Evolutionary conservation across 2,797 vertebrate species (phyloP), one percentile per base, ranked within the genome.

Genomic region (Diplodus sargus): DNA sequence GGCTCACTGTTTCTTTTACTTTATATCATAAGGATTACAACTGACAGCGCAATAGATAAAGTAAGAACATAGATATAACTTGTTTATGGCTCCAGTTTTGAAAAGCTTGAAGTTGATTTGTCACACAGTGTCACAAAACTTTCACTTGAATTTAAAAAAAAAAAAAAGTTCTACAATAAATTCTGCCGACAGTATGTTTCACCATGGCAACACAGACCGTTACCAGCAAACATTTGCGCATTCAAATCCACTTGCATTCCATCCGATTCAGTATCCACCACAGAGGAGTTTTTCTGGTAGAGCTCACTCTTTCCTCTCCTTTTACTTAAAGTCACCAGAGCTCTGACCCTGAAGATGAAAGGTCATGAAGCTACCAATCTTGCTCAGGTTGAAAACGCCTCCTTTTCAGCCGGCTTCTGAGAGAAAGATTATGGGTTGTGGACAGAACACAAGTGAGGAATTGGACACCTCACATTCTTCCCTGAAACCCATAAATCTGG

Each of bases 391-490:
- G 12, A 28, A 28, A 85, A 63, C 11, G 16, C 63, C 53, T 83
- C 64, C 43, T 64, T 75, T 79, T 72, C 61, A 72, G 39, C 54
- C 58, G 18, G 52, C 4, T n/a, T 54, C 47, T 43, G 16, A 70
- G 59, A 59, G 74, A 34, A 57, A 57, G 71, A 86, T 89, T 88
- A 79, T 59, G 57, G 77, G 74, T 75, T 88, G 74, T 89, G 79
- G 81, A 79, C 74, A 82, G 85, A 90, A 76, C 43, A 85, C 58
- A 85, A 87, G 86, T 90, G 90, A 91, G 89, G 90, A 94, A 94
- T 85, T 92, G 80, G 85, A 89, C 91, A 92, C 89, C 74, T 85
- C 78, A 54, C 89, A 90, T 93, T 93, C 91, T 87, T 93, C 70
- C 76, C 69, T 73, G 69, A 79, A 87, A 82, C 78, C 67, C 84